A percentile compares a stretch with the other conserved stretches of the same genome.
phyloP scores from a whole-genome alignment of 2,113 vertebrate genomes.

The Ptychochromis oligacanthus region DNA sequence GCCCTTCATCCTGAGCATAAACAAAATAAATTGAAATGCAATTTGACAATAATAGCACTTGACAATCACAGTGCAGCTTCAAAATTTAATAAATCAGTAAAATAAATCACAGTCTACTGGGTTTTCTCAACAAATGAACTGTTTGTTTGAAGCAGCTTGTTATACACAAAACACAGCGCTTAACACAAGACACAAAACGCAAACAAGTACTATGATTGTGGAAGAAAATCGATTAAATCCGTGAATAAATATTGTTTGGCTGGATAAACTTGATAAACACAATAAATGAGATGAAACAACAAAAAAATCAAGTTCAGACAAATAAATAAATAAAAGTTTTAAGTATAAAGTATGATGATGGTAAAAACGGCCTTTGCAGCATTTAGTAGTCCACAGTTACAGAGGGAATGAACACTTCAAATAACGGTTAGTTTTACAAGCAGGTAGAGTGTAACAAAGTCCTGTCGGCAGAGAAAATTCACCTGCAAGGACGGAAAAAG shows the following conservation, averaged over 20 bases:
- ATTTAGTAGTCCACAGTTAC: no score
- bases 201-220: neutral
- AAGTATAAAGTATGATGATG: no score
- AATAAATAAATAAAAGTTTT: no score
- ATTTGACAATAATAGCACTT: neutral
- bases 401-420: neutral
- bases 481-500: neutral
- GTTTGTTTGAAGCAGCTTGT: neutral
- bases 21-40: neutral
- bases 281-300: no score
- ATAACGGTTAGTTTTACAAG: accelerated
- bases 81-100: neutral
- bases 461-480: neutral
- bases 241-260: neutral
- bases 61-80: neutral
- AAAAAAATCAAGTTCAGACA: no score
- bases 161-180: neutral
- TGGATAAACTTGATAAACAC: neutral
- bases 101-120: neutral
- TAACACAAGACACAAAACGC: accelerated
- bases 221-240: neutral
- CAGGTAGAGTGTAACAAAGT: neutral
- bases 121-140: neutral
- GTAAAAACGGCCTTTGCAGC: no score
- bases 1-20: neutral